Evolutionary conservation across 2,888 invertebrate species (phyloP).

Genomic region (Epicampocera succincta): DNA sequence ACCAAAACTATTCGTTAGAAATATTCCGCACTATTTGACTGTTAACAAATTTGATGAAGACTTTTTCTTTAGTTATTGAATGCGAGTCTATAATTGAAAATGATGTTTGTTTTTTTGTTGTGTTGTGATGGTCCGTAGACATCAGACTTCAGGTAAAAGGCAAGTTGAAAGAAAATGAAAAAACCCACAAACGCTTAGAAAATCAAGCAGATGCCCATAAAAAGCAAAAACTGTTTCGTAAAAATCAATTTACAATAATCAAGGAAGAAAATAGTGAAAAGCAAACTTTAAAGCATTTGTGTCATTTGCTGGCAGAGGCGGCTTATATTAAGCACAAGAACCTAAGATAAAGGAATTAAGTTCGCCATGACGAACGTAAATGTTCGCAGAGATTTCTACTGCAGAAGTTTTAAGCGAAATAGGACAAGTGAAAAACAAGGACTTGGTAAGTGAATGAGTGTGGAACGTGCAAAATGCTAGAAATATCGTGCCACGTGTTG

Average conservation of each 20-base stretch:
- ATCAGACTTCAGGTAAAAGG: conserved; percentile 5
- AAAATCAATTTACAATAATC: conserved; percentile 48
- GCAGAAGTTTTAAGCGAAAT: too few relatives aligned
- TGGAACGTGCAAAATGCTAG: too few relatives aligned
- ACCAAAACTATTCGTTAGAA: conserved; percentile 7
- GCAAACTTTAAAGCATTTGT: not conserved
- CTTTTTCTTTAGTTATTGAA: conserved; percentile 35
- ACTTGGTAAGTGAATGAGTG: too few relatives aligned
- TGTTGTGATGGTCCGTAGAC: conserved; percentile 6
- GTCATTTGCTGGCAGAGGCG: not conserved
- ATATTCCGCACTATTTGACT: conserved; percentile 18
- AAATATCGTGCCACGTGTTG: too few relatives aligned
- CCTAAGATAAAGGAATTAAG: too few relatives aligned
- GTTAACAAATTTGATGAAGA: conserved; percentile 23
- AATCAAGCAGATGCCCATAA: conserved; percentile 38
- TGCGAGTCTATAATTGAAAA: conserved; percentile 28
- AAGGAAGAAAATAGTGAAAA: conserved; percentile 29
- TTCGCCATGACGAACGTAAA: too few relatives aligned
- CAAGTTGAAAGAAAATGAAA: conserved; percentile 35
- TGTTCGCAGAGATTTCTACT: too few relatives aligned
- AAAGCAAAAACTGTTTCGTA: conserved; percentile 34
- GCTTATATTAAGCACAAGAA: not conserved
- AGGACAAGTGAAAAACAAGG: too few relatives aligned
- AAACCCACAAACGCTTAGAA: conserved; percentile 28
- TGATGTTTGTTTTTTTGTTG: conserved; percentile 9